A percentile compares a stretch with the other conserved stretches of the same genome.
phyloP scores from a whole-genome alignment of 2,797 vertebrate species.

The Malurus leucopterus region DNA sequence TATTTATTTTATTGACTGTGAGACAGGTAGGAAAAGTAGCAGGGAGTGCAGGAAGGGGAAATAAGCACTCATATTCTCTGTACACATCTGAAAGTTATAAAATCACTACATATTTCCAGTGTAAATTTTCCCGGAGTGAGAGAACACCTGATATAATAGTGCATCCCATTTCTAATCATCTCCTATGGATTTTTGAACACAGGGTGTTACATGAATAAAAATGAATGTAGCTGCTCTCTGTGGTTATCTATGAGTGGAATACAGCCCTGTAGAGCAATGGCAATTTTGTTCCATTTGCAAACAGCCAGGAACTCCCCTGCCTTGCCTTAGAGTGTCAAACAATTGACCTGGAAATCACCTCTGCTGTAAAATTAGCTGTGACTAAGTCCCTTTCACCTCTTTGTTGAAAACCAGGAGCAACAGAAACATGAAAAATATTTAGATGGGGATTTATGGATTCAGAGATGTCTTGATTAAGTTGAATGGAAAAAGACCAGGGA shows the following conservation, averaged over 20 bases:
- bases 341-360: constrained; percentile 39
- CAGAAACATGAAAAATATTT: constrained; percentile 13
- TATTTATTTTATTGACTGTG: neutral
- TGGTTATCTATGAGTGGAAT: neutral
- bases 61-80: neutral
- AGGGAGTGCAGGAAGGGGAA: neutral
- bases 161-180: neutral
- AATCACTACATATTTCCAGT: neutral
- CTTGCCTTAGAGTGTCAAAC: constrained; percentile 8
- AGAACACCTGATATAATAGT: neutral
- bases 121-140: neutral
- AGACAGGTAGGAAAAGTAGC: neutral
- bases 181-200: neutral
- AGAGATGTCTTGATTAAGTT: neutral
- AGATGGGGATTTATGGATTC: neutral
- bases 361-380: constrained; percentile 29
- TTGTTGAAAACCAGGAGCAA: constrained; percentile 3
- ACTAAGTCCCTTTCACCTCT: neutral
- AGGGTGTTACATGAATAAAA: neutral
- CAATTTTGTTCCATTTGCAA: constrained; percentile 7
- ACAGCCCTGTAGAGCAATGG: neutral
- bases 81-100: neutral
- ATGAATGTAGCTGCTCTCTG: neutral
- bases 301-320: neutral
- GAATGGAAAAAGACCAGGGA: neutral